phyloP scores from a whole-genome alignment of 1,140 invertebrate species.

The Ostrea edulis region DNA sequence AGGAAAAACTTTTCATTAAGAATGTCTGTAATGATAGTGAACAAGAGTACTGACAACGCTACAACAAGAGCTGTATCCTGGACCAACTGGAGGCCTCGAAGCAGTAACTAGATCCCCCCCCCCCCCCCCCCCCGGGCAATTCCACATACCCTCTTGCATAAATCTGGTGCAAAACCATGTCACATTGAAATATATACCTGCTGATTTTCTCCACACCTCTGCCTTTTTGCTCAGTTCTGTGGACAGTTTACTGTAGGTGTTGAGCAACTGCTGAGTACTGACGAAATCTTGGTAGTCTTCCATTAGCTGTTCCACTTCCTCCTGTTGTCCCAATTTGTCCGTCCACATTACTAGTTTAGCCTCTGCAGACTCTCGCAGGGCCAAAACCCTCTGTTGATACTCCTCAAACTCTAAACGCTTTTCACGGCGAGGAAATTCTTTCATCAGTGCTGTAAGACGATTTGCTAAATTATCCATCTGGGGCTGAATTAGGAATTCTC shows the following conservation, averaged over 20 bases:
- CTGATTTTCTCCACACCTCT: conserved; percentile 91
- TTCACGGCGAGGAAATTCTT: conserved; percentile 65
- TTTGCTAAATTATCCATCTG: conserved; percentile 90
- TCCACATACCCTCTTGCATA: too few species aligned
- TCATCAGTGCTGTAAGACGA: conserved; percentile 83
- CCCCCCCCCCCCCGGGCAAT: too few species aligned
- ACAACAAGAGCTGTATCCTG: too few species aligned
- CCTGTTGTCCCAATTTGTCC: conserved; percentile 91
- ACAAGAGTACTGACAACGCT: too few species aligned
- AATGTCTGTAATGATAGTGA: too few species aligned
- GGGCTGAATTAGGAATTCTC: conserved; percentile 83
- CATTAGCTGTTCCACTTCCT: conserved; percentile 90
- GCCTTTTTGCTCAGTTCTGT: conserved; percentile 78
- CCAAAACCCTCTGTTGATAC: conserved; percentile 80
- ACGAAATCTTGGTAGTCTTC: conserved; percentile 89
- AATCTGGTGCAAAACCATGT: too few species aligned
- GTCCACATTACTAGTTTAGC: conserved; percentile 93
- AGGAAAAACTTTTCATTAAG: too few species aligned
- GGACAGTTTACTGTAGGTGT: conserved; percentile 95
- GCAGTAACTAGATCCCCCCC: too few species aligned
- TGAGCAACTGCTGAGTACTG: conserved; percentile 93
- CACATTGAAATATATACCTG: conserved; percentile 47
- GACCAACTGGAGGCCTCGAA: too few species aligned
- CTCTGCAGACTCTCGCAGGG: conserved; percentile 93
- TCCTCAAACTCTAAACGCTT: conserved; percentile 74